Percentiles rank a stretch among this genome's conserved stretches.
Conservation (phyloP, 1,140 invertebrate genomes). For the Papilio aristodemus region DNA sequence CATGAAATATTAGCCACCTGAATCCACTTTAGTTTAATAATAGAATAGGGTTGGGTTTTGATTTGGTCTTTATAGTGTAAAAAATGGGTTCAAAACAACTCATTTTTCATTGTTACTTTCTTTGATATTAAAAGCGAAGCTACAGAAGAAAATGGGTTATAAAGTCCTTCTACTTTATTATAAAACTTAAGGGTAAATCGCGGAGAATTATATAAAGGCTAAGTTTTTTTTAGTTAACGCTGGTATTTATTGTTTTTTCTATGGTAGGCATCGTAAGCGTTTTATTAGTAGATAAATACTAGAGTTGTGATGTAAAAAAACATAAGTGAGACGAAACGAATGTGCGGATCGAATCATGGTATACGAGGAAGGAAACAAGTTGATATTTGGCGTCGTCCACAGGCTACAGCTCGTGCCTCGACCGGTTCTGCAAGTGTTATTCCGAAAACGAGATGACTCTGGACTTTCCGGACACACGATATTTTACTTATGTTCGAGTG, state of each 20-base stretch:
- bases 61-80: no score
- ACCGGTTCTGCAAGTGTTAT: constrained; percentile 78
- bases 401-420: constrained; percentile 38
- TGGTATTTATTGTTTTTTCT: neutral
- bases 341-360: constrained; percentile 38
- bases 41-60: no score
- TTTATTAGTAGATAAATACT: neutral
- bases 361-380: constrained; percentile 75
- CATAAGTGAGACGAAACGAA: constrained; percentile 24
- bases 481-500: constrained; percentile 41
- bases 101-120: no score
- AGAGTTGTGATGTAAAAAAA: constrained; percentile 4
- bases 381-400: constrained; percentile 66
- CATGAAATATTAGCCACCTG: no score
- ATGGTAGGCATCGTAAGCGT: neutral
- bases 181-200: neutral
- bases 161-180: neutral
- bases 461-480: constrained; percentile 70
- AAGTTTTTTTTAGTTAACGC: neutral
- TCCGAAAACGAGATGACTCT: constrained; percentile 73
- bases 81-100: no score
- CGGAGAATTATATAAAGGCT: neutral
- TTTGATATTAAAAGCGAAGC: no score
- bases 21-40: no score
- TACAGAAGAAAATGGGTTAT: no score